Conservation (phyloP, 2,888 invertebrate species). For the Campoletis raptor region DNA sequence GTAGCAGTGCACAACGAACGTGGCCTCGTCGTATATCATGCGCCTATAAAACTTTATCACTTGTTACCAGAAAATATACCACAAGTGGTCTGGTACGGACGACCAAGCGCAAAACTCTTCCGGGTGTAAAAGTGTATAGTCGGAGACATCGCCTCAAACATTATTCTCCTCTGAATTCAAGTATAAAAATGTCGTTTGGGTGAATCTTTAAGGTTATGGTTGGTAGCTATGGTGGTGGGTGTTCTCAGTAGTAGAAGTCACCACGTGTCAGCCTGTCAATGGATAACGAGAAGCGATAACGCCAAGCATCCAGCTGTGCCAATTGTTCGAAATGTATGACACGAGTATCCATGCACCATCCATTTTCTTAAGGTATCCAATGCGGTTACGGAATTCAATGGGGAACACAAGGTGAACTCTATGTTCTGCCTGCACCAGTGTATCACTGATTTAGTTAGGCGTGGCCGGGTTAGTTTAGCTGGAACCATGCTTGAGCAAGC, state of each 20-base stretch:
- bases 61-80: slow-evolving; percentile 67
- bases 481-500: slow-evolving; percentile 83
- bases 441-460: slow-evolving; percentile 80
- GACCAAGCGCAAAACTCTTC: slow-evolving; percentile 46
- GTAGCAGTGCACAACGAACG: slow-evolving; percentile 50
- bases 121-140: slow-evolving; percentile 58
- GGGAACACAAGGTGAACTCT: slow-evolving; percentile 49
- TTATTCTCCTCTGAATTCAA: slow-evolving; percentile 28
- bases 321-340: slow-evolving; percentile 20
- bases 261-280: slow-evolving; percentile 1
- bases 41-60: slow-evolving; percentile 71
- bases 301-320: slow-evolving; percentile 17
- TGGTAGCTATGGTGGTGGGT: background rate
- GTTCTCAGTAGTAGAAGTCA: background rate
- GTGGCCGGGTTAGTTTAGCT: slow-evolving; percentile 83
- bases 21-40: slow-evolving; percentile 68
- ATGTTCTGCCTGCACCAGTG: slow-evolving; percentile 57
- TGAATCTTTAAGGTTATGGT: background rate
- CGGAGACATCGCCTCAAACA: slow-evolving; percentile 4
- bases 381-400: slow-evolving; percentile 35
- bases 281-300: background rate
- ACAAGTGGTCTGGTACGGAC: slow-evolving; percentile 50
- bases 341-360: background rate
- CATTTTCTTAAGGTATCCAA: slow-evolving; percentile 38
- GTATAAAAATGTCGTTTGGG: background rate